Evolutionary conservation across 2,888 invertebrate genomes (phyloP).

Genomic region (Ochlodes sylvanus): DNA sequence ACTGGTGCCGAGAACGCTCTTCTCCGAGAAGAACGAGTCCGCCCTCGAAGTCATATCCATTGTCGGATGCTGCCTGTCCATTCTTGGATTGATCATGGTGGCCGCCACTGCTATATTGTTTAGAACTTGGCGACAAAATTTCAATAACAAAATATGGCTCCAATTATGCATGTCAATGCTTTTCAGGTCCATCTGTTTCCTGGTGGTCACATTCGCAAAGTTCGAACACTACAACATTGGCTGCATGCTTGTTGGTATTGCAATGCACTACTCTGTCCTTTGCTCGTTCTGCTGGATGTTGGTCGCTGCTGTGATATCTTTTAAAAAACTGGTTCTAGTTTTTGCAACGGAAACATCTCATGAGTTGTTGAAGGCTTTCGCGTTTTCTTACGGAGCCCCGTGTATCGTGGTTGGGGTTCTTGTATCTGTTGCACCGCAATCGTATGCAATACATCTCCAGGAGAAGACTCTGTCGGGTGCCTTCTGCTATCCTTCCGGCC

Average conservation of each 20-base stretch:
- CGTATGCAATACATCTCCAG: conserved; percentile 73
- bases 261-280: conserved; percentile 87
- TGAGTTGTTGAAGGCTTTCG: conserved; percentile 85
- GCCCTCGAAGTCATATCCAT: conserved; percentile 78
- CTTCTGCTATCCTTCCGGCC: conserved; percentile 83
- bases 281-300: conserved; percentile 90
- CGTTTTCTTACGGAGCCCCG: conserved; percentile 87
- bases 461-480: conserved; percentile 67
- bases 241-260: conserved; percentile 85
- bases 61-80: conserved; percentile 78
- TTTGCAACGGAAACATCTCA: conserved; percentile 85
- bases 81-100: conserved; percentile 80
- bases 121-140: conserved; percentile 86
- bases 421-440: conserved; percentile 70
- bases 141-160: conserved; percentile 85
- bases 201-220: conserved; percentile 63
- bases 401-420: conserved; percentile 80
- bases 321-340: conserved; percentile 87
- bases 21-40: conserved; percentile 67
- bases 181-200: conserved; percentile 70
- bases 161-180: conserved; percentile 82
- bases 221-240: conserved; percentile 64
- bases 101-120: conserved; percentile 82
- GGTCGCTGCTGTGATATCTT: conserved; percentile 88
- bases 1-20: conserved; percentile 66